phyloP scores from a whole-genome alignment of 2,888 invertebrate species.

The Danaus chrysippus region DNA sequence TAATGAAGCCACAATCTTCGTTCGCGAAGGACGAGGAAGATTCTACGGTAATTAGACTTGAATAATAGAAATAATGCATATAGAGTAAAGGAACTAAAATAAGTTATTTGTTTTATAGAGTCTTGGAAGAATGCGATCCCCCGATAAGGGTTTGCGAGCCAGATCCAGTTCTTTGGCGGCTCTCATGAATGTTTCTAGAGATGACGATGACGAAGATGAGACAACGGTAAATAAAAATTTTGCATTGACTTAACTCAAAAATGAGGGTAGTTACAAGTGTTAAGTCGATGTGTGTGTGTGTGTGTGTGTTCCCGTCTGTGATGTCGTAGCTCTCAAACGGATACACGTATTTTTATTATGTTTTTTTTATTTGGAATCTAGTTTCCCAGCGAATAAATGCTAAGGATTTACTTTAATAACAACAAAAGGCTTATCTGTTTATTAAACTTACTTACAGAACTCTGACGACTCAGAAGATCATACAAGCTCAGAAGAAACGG shows the following conservation, averaged over 20 bases:
- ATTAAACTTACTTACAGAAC: conserved; percentile 43
- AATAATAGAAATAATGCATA: neutral
- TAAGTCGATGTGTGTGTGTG: too few species aligned
- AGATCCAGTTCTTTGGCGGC: conserved; percentile 60
- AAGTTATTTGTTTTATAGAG: conserved; percentile 37
- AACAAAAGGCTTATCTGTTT: too few species aligned
- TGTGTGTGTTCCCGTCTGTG: too few species aligned
- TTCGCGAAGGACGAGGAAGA: conserved; percentile 55
- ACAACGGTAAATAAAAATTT: conserved; percentile 48
- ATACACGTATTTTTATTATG: too few species aligned
- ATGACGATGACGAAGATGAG: conserved; percentile 57
- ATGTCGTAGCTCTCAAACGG: too few species aligned
- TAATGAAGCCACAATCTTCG: conserved; percentile 61
- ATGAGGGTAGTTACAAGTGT: too few species aligned
- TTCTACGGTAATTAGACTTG: conserved; percentile 29
- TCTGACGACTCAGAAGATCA: conserved; percentile 61
- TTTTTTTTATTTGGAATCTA: too few species aligned
- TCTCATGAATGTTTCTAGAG: conserved; percentile 60
- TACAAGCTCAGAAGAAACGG: conserved; percentile 61
- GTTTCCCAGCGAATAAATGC: too few species aligned
- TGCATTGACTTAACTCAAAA: too few species aligned
- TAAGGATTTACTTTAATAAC: too few species aligned
- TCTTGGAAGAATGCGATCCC: conserved; percentile 51
- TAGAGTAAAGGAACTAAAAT: neutral
- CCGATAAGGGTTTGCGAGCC: conserved; percentile 47